Evolutionary conservation across 2,797 vertebrate species (phyloP).

Genomic region (Parauchenoglanis punctatus): DNA sequence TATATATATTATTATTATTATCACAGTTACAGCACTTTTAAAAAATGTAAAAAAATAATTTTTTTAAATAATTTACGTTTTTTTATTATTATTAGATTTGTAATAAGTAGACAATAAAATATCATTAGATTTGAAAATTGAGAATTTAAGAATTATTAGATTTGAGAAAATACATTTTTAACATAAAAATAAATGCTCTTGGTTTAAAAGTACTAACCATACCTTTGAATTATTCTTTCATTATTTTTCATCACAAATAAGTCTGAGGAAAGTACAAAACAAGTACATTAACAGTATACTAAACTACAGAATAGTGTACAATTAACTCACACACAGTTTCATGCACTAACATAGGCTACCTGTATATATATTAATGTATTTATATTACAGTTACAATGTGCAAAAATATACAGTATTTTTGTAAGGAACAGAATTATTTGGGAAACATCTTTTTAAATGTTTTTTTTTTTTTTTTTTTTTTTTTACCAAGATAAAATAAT

Average conservation of each 20-base stretch:
- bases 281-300: background rate
- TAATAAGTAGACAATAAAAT: background rate
- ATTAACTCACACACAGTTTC: background rate
- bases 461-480: too few species aligned
- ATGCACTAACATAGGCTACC: background rate
- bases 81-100: too few species aligned
- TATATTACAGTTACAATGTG: background rate
- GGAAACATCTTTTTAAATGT: background rate
- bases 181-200: background rate
- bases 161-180: background rate
- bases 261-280: background rate
- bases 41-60: too few species aligned
- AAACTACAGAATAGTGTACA: background rate
- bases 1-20: background rate
- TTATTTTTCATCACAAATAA: background rate
- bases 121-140: background rate
- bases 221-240: background rate
- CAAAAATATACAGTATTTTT: background rate
- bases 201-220: background rate
- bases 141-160: too few species aligned
- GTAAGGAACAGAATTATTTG: background rate
- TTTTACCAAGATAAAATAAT: background rate
- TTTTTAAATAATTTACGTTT: too few species aligned
- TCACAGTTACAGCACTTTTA: background rate
- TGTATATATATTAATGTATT: background rate